Evolutionary conservation across 2,888 invertebrate genomes (phyloP).

Genomic region (Rhagonycha fulva): DNA sequence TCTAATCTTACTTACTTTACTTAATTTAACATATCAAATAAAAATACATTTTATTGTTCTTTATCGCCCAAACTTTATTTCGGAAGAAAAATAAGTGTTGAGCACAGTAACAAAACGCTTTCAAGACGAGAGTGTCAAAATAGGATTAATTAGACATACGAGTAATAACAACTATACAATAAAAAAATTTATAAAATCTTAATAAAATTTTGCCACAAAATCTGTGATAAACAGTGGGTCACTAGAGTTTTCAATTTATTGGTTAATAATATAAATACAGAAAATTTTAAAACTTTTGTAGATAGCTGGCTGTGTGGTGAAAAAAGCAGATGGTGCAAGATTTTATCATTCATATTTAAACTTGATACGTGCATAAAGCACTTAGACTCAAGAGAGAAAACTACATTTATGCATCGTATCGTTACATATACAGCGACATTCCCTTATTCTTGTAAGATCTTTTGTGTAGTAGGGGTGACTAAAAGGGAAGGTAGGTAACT

Average conservation of each 20-base stretch:
- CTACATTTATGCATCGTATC: constrained; percentile 26
- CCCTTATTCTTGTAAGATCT: constrained; percentile 29
- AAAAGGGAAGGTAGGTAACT: constrained; percentile 56
- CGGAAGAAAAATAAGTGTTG: not conserved
- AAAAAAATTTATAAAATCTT: not conserved
- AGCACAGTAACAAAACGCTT: not conserved
- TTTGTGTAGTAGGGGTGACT: constrained; percentile 42
- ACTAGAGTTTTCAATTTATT: not conserved
- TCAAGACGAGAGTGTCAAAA: not conserved
- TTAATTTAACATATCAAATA: not conserved
- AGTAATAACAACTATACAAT: not conserved
- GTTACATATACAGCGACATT: constrained; percentile 25
- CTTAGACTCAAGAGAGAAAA: constrained; percentile 24
- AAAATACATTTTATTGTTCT: not conserved
- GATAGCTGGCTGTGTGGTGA: not conserved
- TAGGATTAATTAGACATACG: not conserved
- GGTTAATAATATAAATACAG: not conserved
- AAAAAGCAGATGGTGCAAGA: constrained; percentile 3
- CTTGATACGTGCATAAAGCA: constrained; percentile 21
- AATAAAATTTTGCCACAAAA: not conserved
- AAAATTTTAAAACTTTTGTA: not conserved
- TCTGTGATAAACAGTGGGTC: not conserved
- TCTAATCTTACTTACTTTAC: constrained; percentile 37
- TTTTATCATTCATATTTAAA: constrained; percentile 19
- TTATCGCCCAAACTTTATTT: not conserved